A percentile compares a stretch with the other conserved stretches of the same genome.
Conservation (phyloP, 1,140 invertebrate species). For the Philotrypesis tridentata region DNA sequence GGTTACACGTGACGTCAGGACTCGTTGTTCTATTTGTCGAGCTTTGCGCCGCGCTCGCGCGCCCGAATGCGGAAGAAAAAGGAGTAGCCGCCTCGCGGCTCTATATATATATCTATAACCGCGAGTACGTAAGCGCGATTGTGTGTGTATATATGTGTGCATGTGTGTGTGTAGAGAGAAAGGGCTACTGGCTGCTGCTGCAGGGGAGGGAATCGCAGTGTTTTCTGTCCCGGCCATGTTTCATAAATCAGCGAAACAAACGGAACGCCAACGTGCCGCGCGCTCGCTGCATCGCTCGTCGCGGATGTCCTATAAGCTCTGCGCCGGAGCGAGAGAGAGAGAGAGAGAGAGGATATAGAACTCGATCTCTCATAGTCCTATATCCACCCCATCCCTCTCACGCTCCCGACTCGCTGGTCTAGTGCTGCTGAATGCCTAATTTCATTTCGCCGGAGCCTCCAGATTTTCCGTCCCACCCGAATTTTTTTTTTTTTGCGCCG, state of each 20-base stretch:
- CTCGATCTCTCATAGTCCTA: conserved; percentile 61
- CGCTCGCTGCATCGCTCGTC: conserved; percentile 57
- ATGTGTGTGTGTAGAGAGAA: too few relatives aligned
- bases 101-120: too few relatives aligned
- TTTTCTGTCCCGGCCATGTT: conserved; percentile 69
- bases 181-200: conserved; percentile 52
- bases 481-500: conserved; percentile 2
- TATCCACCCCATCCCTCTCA: conserved; percentile 15
- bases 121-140: too few relatives aligned
- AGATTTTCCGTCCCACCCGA: neutral
- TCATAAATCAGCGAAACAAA: conserved; percentile 73
- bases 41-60: conserved; percentile 37
- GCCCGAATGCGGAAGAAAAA: conserved; percentile 34
- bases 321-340: conserved; percentile 1
- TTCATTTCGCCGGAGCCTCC: conserved; percentile 53
- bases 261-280: conserved; percentile 63
- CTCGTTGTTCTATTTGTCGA: conserved; percentile 64
- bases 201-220: conserved; percentile 56
- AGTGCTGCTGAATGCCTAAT: conserved; percentile 67
- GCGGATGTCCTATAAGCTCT: conserved; percentile 34
- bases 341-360: conserved; percentile 37
- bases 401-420: conserved; percentile 16
- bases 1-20: conserved; percentile 67
- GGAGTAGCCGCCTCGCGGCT: too few relatives aligned
- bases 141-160: too few relatives aligned